Percentiles rank a stretch among this genome's conserved stretches.
These are phyloP conservation scores for Lithobates sylvaticus DNA, from an alignment of 2,797 vertebrate genomes.

Conservation along the genomic window DNA sequence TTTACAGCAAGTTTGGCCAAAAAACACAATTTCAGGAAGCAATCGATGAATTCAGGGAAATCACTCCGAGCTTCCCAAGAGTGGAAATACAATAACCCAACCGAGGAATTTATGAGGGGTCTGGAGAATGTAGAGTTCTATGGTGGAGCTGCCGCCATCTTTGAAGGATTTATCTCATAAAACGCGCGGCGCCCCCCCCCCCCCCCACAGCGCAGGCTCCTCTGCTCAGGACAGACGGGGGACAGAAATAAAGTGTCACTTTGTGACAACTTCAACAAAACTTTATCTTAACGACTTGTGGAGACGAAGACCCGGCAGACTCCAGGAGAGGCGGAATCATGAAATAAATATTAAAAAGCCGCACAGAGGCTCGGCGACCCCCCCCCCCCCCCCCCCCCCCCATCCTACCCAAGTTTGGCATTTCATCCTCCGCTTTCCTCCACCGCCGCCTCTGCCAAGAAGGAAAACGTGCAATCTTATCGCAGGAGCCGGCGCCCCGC, in stretches of 20 bases:
- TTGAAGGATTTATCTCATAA: constrained; percentile 13
- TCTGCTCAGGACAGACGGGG: neutral
- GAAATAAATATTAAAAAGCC: constrained; percentile 15
- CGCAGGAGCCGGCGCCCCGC: constrained; percentile 1
- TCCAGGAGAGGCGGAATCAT: neutral
- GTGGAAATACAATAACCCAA: too few relatives aligned
- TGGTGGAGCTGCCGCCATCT: constrained; percentile 10
- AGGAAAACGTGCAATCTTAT: neutral
- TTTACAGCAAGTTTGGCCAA: too few relatives aligned
- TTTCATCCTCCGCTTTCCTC: neutral
- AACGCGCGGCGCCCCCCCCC: neutral
- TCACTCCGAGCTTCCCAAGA: too few relatives aligned
- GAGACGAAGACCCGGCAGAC: constrained; percentile 12
- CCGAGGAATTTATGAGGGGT: neutral
- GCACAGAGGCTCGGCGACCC: neutral
- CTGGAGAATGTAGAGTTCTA: neutral
- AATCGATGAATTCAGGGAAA: too few relatives aligned
- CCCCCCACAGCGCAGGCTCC: neutral
- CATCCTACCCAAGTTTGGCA: constrained; percentile 27
- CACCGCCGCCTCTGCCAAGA: neutral
- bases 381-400: too few relatives aligned
- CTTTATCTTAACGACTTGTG: constrained; percentile 9
- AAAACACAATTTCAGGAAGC: too few relatives aligned
- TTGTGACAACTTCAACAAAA: neutral
- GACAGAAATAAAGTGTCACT: too few relatives aligned